phyloP scores from a whole-genome alignment of 2,888 invertebrate genomes.

The Eurytoma californica region DNA sequence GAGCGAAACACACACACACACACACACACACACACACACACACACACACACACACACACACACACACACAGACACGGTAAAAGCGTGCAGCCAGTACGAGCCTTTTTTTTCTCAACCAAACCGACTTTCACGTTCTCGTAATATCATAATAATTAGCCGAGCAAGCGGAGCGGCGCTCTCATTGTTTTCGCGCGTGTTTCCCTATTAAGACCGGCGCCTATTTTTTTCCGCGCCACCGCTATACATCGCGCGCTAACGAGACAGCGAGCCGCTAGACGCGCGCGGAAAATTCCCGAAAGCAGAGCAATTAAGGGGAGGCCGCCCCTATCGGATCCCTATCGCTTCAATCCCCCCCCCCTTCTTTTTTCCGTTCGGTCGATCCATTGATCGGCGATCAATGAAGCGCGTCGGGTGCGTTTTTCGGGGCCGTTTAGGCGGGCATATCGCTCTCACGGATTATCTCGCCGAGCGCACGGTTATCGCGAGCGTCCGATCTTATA shows the following conservation, averaged over 20 bases:
- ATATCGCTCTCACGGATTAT: slow-evolving; percentile 40
- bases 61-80: no score
- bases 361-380: neutral
- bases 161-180: slow-evolving; percentile 10
- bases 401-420: slow-evolving; percentile 33
- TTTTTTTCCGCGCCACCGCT: slow-evolving; percentile 26
- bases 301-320: slow-evolving; percentile 39
- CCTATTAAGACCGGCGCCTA: slow-evolving; percentile 24
- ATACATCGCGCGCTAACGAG: slow-evolving; percentile 25
- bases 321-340: slow-evolving; percentile 37
- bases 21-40: no score
- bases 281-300: slow-evolving; percentile 38
- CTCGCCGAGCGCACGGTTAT: slow-evolving; percentile 8
- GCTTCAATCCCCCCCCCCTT: neutral
- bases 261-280: neutral
- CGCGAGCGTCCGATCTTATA: slow-evolving; percentile 18
- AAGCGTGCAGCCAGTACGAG: no score
- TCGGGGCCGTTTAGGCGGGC: slow-evolving; percentile 23
- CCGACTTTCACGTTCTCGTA: slow-evolving; percentile 47
- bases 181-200: slow-evolving; percentile 32
- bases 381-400: slow-evolving; percentile 42
- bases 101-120: no score
- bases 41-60: no score
- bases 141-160: slow-evolving; percentile 47
- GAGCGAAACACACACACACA: slow-evolving; percentile 2